Percentiles rank a stretch among this genome's conserved stretches.
Conservation (phyloP, 2,113 vertebrate species). For the Bettongia penicillata region DNA sequence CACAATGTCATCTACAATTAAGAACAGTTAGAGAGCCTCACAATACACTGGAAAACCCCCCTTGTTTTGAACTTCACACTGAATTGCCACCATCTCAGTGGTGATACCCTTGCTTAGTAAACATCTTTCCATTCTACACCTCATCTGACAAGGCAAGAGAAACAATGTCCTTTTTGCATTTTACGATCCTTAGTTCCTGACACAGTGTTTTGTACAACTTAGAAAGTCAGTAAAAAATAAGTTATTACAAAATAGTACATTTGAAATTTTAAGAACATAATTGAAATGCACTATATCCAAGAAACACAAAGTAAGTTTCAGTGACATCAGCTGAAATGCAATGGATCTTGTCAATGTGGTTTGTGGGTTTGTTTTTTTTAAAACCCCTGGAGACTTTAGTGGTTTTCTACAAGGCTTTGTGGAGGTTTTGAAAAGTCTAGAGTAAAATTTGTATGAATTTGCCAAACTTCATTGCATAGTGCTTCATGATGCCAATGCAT, state of each 20-base stretch:
- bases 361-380: neutral
- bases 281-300: constrained; percentile 60
- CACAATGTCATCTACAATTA: neutral
- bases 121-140: neutral
- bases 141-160: neutral
- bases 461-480: neutral
- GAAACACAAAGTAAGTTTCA: constrained; percentile 51
- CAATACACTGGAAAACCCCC: neutral
- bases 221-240: constrained; percentile 50
- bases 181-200: neutral
- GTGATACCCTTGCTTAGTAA: neutral
- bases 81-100: no score
- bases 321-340: constrained; percentile 65
- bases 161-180: neutral
- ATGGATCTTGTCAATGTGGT: constrained; percentile 21
- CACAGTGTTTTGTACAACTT: neutral
- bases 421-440: neutral
- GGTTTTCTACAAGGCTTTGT: constrained; percentile 20
- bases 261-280: constrained; percentile 65
- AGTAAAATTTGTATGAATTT: constrained; percentile 7
- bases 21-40: neutral
- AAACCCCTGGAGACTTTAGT: constrained; percentile 35
- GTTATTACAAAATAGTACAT: constrained; percentile 58
- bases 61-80: neutral
- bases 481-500: neutral